phyloP scores from a whole-genome alignment of 1,140 invertebrate genomes.

The Uloborus diversus region DNA sequence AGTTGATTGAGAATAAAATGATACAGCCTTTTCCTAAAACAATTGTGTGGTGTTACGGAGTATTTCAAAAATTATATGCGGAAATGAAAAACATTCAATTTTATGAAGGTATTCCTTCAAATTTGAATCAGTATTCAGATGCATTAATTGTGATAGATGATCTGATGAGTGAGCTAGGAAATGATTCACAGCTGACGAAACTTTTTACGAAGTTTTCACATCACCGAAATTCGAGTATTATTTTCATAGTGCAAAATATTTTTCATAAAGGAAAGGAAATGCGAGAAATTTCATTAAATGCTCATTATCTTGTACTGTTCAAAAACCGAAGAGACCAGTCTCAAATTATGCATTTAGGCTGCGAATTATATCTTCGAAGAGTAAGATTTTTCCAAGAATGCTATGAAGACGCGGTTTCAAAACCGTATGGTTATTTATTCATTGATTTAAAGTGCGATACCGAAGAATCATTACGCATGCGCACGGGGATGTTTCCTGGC shows the following conservation, averaged over 20 bases:
- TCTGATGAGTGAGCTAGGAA: neutral
- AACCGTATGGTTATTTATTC: neutral
- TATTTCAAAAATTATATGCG: neutral
- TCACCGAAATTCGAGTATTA: neutral
- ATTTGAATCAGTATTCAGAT: neutral
- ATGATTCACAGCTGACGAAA: neutral
- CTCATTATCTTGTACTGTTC: constrained; percentile 9
- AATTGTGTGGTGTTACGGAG: neutral
- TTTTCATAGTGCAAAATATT: constrained; percentile 9
- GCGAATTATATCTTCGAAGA: neutral
- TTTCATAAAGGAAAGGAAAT: constrained; percentile 34
- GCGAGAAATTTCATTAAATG: constrained; percentile 1
- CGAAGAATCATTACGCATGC: neutral
- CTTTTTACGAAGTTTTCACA: neutral
- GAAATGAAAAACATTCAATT: neutral
- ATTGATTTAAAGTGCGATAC: neutral
- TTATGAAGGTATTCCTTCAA: neutral
- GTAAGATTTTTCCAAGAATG: neutral
- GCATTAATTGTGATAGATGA: constrained; percentile 4
- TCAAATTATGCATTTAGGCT: constrained; percentile 4
- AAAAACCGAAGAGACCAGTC: constrained; percentile 7
- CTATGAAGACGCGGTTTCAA: neutral
- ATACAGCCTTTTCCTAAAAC: neutral
- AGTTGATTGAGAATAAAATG: neutral
- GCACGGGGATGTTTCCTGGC: neutral